phyloP scores from a whole-genome alignment of 2,797 vertebrate species.

The Gymnodraco acuticeps region DNA sequence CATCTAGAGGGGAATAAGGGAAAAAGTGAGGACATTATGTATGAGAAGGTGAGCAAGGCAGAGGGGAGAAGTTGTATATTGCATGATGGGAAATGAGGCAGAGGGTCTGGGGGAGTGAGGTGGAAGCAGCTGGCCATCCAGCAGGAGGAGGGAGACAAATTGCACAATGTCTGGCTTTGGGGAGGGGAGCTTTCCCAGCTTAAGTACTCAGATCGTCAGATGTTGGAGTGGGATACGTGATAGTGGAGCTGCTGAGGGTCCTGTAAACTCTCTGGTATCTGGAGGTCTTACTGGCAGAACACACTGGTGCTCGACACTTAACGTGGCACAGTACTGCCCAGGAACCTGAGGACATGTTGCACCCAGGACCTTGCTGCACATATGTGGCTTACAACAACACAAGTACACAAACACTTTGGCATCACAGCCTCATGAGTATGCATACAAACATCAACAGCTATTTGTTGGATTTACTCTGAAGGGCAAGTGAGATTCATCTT shows the following conservation, averaged over 20 bases:
- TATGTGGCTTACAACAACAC: background rate
- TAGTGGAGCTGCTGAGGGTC: constrained; percentile 49
- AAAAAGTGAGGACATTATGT: constrained; percentile 6
- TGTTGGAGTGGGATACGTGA: constrained; percentile 57
- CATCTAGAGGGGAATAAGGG: constrained; percentile 21
- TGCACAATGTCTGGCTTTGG: constrained; percentile 57
- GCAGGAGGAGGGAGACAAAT: constrained; percentile 55
- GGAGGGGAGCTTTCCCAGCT: constrained; percentile 44
- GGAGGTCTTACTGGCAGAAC: constrained; percentile 63
- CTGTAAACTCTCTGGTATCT: constrained; percentile 63
- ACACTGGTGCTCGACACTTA: constrained; percentile 35
- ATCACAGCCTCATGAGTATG: background rate
- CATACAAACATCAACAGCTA: constrained; percentile 7
- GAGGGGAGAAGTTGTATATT: background rate
- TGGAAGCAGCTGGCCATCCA: constrained; percentile 65
- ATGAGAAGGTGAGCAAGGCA: constrained; percentile 26
- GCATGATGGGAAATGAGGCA: constrained; percentile 38
- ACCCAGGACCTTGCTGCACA: constrained; percentile 7
- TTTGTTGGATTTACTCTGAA: background rate
- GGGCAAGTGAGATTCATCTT: no score
- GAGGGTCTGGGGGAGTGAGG: constrained; percentile 11
- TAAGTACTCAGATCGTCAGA: constrained; percentile 51
- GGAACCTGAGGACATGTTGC: constrained; percentile 1
- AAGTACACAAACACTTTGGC: constrained; percentile 4
- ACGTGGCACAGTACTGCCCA: constrained; percentile 25